A percentile compares a stretch with the other conserved stretches of the same genome.
These are phyloP conservation scores for Drosophila picticornis DNA, from an alignment of 2,888 invertebrate species.

Conservation along the genomic window DNA sequence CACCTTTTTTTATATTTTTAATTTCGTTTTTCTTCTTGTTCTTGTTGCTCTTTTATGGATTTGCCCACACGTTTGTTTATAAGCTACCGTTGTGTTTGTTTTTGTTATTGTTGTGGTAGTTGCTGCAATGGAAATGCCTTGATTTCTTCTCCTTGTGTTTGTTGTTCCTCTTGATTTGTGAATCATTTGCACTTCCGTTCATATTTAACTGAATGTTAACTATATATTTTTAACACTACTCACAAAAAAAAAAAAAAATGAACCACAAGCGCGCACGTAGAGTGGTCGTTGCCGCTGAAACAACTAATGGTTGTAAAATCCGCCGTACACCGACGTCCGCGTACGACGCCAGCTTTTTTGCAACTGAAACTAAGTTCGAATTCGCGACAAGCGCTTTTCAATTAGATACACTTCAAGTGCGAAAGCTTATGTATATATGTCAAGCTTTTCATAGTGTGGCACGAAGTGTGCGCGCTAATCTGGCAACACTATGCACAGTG, in stretches of 20 bases:
- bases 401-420: slow-evolving; percentile 48
- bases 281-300: slow-evolving; percentile 15
- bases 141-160: slow-evolving; percentile 6
- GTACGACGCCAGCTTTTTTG: slow-evolving; percentile 56
- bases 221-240: slow-evolving; percentile 27
- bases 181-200: slow-evolving; percentile 4
- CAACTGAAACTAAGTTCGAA: slow-evolving; percentile 65
- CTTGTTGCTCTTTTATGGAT: slow-evolving; percentile 46
- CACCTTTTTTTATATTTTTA: slow-evolving; percentile 45
- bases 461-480: slow-evolving; percentile 9
- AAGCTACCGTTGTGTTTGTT: slow-evolving; percentile 29
- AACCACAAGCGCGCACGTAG: slow-evolving; percentile 47
- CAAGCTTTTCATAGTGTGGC: slow-evolving; percentile 31
- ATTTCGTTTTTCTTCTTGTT: slow-evolving; percentile 16
- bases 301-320: slow-evolving; percentile 18
- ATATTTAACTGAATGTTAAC: slow-evolving; percentile 1
- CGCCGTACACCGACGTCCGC: slow-evolving; percentile 43
- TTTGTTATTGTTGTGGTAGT: slow-evolving; percentile 7
- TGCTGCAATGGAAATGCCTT: background rate
- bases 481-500: slow-evolving; percentile 18
- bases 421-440: slow-evolving; percentile 30
- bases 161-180: background rate
- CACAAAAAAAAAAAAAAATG: slow-evolving; percentile 31
- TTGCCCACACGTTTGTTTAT: slow-evolving; percentile 63
- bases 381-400: slow-evolving; percentile 46